These are phyloP conservation scores for Drosophila novamexicana DNA, from an alignment of 1,140 invertebrate species.

Conservation along the genomic window DNA sequence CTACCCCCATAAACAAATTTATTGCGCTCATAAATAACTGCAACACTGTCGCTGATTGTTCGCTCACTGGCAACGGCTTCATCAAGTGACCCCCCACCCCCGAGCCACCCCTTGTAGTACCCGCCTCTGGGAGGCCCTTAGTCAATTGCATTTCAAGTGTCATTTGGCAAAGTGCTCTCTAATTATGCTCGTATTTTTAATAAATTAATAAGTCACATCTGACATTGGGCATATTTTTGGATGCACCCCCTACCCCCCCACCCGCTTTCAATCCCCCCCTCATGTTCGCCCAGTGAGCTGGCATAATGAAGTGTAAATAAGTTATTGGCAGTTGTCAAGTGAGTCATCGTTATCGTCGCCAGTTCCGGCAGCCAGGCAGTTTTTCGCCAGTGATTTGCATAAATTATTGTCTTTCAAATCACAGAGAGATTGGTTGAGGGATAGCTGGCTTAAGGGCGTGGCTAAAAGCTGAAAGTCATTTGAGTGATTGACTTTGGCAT, in stretches of 20 bases:
- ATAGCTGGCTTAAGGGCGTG: neutral
- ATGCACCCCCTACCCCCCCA: neutral
- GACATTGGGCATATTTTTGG: conserved; percentile 71
- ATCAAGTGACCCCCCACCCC: conserved; percentile 8
- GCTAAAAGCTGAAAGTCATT: conserved; percentile 65
- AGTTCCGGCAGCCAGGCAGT: conserved; percentile 13
- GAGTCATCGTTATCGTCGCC: conserved; percentile 72
- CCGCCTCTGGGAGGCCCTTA: neutral
- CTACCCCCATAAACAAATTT: conserved; percentile 79
- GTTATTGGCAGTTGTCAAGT: conserved; percentile 82
- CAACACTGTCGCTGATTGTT: conserved; percentile 80
- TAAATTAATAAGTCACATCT: conserved; percentile 80
- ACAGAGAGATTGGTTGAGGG: no score
- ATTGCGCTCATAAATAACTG: conserved; percentile 83
- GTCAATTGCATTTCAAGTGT: conserved; percentile 77
- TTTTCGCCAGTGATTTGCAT: conserved; percentile 72
- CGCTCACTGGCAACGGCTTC: conserved; percentile 64
- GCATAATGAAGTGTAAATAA: conserved; percentile 83
- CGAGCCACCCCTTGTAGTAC: neutral
- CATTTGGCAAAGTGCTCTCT: conserved; percentile 81
- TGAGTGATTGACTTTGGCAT: conserved; percentile 80
- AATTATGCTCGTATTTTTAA: conserved; percentile 82
- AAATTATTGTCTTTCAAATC: conserved; percentile 67
- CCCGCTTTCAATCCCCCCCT: neutral
- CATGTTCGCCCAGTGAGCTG: conserved; percentile 13